These are phyloP conservation scores for Anseranas semipalmata DNA, from an alignment of 2,113 vertebrate genomes.

Conservation along the genomic window DNA sequence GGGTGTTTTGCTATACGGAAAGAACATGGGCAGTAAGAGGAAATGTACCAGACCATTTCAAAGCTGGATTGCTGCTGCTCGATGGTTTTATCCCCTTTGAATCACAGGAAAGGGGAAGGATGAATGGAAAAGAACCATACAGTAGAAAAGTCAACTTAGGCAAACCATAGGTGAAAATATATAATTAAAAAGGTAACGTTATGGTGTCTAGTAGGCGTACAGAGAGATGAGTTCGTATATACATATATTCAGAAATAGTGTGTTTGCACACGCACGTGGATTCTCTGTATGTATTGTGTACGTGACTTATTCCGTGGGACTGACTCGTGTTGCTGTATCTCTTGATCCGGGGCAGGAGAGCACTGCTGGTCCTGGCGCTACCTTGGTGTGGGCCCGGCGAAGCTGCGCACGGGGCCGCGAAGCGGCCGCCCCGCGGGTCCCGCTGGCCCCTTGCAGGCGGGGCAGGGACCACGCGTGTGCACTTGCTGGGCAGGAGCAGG, in stretches of 20 bases:
- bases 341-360: conserved; percentile 79
- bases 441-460: not conserved
- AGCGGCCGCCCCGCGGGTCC: not conserved
- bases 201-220: conserved; percentile 74
- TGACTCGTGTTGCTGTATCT: conserved; percentile 85
- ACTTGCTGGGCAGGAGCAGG: conserved; percentile 28
- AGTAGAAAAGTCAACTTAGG: conserved; percentile 69
- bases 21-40: conserved; percentile 25
- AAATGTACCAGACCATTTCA: conserved; percentile 67
- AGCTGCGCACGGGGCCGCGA: not conserved
- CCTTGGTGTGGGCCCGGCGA: conserved; percentile 57
- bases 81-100: conserved; percentile 59
- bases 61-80: conserved; percentile 73
- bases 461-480: not conserved
- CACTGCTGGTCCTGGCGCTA: conserved; percentile 78
- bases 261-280: conserved; percentile 74
- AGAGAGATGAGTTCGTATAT: conserved; percentile 69
- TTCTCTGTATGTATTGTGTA: conserved; percentile 81
- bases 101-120: conserved; percentile 58
- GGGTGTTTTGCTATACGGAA: conserved; percentile 6
- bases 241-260: conserved; percentile 75
- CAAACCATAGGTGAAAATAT: conserved; percentile 66
- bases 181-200: conserved; percentile 68
- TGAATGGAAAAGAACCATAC: conserved; percentile 64
- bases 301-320: conserved; percentile 82